phyloP scores from a whole-genome alignment of 2,888 invertebrate genomes.

The Dendrolimus pini region DNA sequence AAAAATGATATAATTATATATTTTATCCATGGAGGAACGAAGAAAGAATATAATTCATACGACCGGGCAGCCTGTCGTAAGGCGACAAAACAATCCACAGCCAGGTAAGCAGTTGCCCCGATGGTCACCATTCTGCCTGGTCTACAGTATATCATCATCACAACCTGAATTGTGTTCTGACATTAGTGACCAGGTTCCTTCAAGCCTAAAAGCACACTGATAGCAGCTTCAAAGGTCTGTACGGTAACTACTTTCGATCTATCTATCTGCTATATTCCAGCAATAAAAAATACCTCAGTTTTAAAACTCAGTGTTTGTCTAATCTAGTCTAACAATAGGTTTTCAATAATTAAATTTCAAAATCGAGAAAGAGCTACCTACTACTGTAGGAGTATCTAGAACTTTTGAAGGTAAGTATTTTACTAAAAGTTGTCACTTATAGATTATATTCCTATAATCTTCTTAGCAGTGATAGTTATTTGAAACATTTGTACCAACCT shows the following conservation, averaged over 20 bases:
- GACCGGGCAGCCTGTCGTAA: neutral
- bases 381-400: no score
- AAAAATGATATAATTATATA: constrained; percentile 6
- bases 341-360: no score
- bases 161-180: neutral
- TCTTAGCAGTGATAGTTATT: no score
- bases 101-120: neutral
- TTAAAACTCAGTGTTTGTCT: no score
- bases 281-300: neutral
- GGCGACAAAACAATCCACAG: neutral
- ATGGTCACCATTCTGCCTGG: neutral
- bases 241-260: neutral
- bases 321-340: no score
- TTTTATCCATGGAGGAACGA: neutral
- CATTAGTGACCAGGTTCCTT: neutral
- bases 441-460: no score
- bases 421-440: no score
- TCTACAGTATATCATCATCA: neutral
- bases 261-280: neutral
- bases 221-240: neutral
- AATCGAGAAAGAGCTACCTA: no score
- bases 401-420: no score
- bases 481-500: constrained; percentile 21
- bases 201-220: no score
- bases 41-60: neutral